Evolutionary conservation across 2,888 invertebrate species (phyloP).

Genomic region (Blera fallax): DNA sequence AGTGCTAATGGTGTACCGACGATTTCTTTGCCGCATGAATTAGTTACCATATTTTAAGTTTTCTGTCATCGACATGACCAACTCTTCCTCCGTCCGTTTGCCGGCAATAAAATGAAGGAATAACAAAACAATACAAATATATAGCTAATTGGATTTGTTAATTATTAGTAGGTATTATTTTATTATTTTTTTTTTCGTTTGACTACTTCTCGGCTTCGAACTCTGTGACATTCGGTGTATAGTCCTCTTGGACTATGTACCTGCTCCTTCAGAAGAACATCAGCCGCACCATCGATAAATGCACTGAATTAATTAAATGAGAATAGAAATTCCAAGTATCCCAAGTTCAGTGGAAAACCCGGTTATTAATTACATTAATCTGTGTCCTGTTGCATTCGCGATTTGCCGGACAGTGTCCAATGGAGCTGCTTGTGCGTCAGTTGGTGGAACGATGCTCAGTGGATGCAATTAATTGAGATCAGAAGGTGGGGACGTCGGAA

Average conservation of each 20-base stretch:
- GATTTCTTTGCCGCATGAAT: conserved; percentile 76
- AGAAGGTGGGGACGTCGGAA: conserved; percentile 52
- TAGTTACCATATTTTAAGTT: conserved; percentile 80
- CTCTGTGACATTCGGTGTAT: conserved; percentile 33
- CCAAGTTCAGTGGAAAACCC: conserved; percentile 73
- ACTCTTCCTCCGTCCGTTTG: conserved; percentile 24
- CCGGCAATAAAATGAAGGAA: conserved; percentile 47
- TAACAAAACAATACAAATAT: conserved; percentile 79
- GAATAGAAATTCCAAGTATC: conserved; percentile 72
- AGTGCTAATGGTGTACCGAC: conserved; percentile 83
- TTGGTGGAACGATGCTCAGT: conserved; percentile 23
- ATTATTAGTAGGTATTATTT: conserved; percentile 55
- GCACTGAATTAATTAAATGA: conserved; percentile 74
- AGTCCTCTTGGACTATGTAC: conserved; percentile 8
- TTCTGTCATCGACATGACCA: conserved; percentile 74
- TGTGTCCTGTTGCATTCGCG: conserved; percentile 41
- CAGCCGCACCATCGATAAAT: conserved; percentile 27
- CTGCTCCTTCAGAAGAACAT: conserved; percentile 24
- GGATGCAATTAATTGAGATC: conserved; percentile 68
- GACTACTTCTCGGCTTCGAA: conserved; percentile 8
- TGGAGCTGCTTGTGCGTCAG: conserved; percentile 8
- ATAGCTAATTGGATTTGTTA: conserved; percentile 81
- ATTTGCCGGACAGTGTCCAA: conserved; percentile 18
- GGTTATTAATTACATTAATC: conserved; percentile 73
- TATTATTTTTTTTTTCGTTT: neutral